These are phyloP conservation scores for Congeria kusceri DNA, from an alignment of 2,888 invertebrate species.

Conservation along the genomic window DNA sequence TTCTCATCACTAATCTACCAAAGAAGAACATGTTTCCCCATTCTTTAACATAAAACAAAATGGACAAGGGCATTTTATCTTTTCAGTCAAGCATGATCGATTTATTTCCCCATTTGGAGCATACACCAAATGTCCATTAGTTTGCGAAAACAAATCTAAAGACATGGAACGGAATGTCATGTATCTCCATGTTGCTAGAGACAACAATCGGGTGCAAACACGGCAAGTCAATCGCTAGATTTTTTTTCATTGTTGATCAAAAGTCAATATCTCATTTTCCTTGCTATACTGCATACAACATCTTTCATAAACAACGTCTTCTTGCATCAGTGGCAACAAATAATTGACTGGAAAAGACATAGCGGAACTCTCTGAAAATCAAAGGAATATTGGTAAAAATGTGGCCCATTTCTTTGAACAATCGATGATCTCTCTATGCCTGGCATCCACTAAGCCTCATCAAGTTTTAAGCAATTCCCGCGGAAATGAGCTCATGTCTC, in stretches of 20 bases:
- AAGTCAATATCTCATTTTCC: constrained; percentile 51
- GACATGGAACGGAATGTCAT: neutral
- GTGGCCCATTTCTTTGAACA: constrained; percentile 15
- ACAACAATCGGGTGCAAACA: no score
- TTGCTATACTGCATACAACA: constrained; percentile 8
- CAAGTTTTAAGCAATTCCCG: no score
- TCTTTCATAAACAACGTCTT: constrained; percentile 9
- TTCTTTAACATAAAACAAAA: no score
- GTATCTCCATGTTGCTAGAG: neutral
- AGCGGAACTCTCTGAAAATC: constrained; percentile 33
- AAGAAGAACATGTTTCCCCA: no score
- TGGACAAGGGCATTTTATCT: no score
- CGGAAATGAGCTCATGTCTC: constrained; percentile 45
- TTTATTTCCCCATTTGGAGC: no score
- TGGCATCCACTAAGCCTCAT: constrained; percentile 2
- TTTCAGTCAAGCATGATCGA: no score
- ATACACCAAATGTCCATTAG: no score
- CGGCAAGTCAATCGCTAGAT: neutral
- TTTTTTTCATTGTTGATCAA: constrained; percentile 24
- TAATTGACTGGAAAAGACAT: constrained; percentile 44
- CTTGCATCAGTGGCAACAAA: constrained; percentile 7
- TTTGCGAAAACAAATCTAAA: neutral
- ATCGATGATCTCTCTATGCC: constrained; percentile 20
- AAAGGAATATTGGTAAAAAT: constrained; percentile 53
- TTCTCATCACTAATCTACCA: no score